These are phyloP conservation scores for Zonotrichia leucophrys DNA, from an alignment of 2,113 vertebrate species.

Conservation along the genomic window DNA sequence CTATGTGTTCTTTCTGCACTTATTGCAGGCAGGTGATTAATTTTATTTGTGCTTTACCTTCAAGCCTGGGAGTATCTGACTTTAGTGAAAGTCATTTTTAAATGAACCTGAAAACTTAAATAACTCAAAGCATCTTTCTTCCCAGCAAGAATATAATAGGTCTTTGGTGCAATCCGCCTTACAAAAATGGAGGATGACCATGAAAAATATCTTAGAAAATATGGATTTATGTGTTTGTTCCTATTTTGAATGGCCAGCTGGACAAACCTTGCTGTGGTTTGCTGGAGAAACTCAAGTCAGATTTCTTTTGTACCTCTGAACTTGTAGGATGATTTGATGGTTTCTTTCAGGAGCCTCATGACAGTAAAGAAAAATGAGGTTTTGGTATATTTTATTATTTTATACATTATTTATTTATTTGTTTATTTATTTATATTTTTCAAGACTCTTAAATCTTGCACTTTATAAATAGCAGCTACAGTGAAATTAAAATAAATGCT, in stretches of 20 bases:
- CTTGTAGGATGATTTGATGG: not conserved
- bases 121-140: not conserved
- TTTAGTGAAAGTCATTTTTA: not conserved
- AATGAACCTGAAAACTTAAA: not conserved
- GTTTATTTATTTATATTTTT: not conserved
- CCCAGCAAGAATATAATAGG: not conserved
- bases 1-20: not conserved
- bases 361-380: not conserved
- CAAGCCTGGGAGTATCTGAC: not conserved
- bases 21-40: not conserved
- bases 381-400: not conserved
- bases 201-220: not conserved
- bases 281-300: not conserved
- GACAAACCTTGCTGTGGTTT: not conserved
- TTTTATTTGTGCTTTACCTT: not conserved
- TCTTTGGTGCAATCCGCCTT: not conserved
- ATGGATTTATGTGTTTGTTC: not conserved
- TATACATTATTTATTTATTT: not conserved
- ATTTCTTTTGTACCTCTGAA: not conserved
- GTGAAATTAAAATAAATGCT: not conserved
- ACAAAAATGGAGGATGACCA: not conserved
- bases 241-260: not conserved
- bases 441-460: not conserved
- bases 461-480: not conserved
- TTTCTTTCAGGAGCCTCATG: not conserved